These are phyloP conservation scores for Pseudomyrmex dendroicus DNA, from an alignment of 1,140 invertebrate genomes.

Conservation along the genomic window DNA sequence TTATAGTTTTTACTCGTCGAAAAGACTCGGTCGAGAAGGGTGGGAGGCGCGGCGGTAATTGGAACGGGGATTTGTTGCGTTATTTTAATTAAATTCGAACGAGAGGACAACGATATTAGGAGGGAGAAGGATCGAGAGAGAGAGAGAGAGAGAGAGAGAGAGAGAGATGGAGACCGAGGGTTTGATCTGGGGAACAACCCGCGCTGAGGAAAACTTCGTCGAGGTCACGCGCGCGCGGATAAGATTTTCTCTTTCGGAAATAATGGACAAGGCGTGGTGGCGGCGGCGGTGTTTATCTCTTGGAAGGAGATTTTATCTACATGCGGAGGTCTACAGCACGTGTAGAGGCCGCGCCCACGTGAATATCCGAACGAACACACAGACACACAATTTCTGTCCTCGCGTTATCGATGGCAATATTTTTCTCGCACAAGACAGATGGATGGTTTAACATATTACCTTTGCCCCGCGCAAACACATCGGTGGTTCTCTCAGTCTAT, in stretches of 20 bases:
- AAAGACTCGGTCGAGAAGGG: neutral
- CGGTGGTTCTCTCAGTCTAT: neutral
- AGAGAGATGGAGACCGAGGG: neutral
- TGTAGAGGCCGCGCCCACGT: slow-evolving; percentile 11
- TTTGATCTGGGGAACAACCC: neutral
- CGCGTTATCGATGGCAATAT: slow-evolving; percentile 24
- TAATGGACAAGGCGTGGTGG: slow-evolving; percentile 20
- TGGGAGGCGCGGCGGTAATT: slow-evolving; percentile 62
- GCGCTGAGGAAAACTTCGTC: neutral
- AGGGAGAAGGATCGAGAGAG: neutral
- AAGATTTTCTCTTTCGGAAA: slow-evolving; percentile 36
- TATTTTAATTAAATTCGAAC: slow-evolving; percentile 74
- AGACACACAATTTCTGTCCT: neutral
- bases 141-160: neutral
- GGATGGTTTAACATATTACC: too few relatives aligned
- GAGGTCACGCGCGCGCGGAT: slow-evolving; percentile 35
- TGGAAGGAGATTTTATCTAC: slow-evolving; percentile 17
- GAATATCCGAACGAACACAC: neutral
- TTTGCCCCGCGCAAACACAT: too few relatives aligned
- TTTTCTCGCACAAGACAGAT: neutral
- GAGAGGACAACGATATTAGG: slow-evolving; percentile 3
- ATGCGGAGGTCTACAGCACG: neutral
- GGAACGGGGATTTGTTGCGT: slow-evolving; percentile 70
- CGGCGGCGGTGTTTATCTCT: neutral
- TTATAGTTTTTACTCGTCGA: slow-evolving; percentile 67